Evolutionary conservation across 2,888 invertebrate genomes (phyloP).

Genomic region (Noctua pronuba): DNA sequence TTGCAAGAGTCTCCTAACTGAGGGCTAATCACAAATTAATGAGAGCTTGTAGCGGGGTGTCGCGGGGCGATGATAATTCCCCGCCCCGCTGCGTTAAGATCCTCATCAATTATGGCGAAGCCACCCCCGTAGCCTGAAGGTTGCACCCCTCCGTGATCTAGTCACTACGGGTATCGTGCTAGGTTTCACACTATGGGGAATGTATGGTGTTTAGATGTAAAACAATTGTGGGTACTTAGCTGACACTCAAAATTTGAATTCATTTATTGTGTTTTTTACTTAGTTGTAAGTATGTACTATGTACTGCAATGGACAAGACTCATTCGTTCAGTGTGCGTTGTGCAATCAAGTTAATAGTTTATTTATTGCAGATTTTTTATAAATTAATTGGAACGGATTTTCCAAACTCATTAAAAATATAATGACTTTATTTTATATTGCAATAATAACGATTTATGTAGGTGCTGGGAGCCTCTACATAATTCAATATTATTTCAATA

Average conservation of each 20-base stretch:
- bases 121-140: conserved; percentile 77
- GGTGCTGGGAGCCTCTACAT: too few species aligned
- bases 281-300: neutral
- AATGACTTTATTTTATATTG: conserved; percentile 1
- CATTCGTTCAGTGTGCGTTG: neutral
- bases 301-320: neutral
- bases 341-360: neutral
- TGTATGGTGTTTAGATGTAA: conserved; percentile 3
- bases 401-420: neutral
- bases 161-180: conserved; percentile 60
- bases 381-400: conserved; percentile 13
- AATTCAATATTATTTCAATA: too few species aligned
- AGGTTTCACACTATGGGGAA: conserved; percentile 42
- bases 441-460: neutral
- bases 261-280: too few species aligned
- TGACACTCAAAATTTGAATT: too few species aligned
- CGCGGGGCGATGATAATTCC: conserved; percentile 87
- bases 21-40: conserved; percentile 90
- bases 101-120: conserved; percentile 89
- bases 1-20: conserved; percentile 83
- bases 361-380: neutral
- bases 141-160: conserved; percentile 77
- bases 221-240: neutral
- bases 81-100: conserved; percentile 89
- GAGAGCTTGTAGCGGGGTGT: conserved; percentile 87